These are phyloP conservation scores for Crenichthys baileyi DNA, from an alignment of 2,797 vertebrate species.

Conservation along the genomic window DNA sequence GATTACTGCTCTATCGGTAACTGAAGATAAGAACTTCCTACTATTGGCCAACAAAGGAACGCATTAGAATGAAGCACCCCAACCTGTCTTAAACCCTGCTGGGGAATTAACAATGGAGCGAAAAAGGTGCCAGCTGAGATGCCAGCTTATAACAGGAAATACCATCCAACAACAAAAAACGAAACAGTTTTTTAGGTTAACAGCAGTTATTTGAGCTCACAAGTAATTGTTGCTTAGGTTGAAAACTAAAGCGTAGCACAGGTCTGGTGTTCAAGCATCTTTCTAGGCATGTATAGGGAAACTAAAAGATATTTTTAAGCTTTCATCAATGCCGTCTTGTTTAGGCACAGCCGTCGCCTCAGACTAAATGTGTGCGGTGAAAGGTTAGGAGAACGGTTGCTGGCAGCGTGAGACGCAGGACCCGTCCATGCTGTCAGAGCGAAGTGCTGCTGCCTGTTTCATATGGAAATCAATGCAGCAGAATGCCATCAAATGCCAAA, in stretches of 20 bases:
- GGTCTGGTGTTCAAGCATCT: constrained; percentile 62
- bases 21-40: constrained; percentile 78
- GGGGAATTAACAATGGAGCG: constrained; percentile 81
- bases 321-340: constrained; percentile 79
- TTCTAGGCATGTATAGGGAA: constrained; percentile 59
- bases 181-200: constrained; percentile 60
- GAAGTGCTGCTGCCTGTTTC: constrained; percentile 82
- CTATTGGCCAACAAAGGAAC: constrained; percentile 80
- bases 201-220: constrained; percentile 60
- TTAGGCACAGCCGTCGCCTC: constrained; percentile 66
- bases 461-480: constrained; percentile 87
- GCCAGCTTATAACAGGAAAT: constrained; percentile 78
- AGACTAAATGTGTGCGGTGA: constrained; percentile 65
- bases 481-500: constrained; percentile 87
- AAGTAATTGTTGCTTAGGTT: constrained; percentile 54
- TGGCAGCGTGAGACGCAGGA: constrained; percentile 74
- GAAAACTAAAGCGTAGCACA: constrained; percentile 52
- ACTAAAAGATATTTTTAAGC: constrained; percentile 69
- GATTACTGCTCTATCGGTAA: constrained; percentile 73
- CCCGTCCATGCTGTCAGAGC: constrained; percentile 77
- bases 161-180: constrained; percentile 55
- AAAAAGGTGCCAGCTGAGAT: constrained; percentile 71
- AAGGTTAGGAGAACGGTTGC: constrained; percentile 67
- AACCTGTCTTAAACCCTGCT: constrained; percentile 76
- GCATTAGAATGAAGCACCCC: constrained; percentile 83